Base-by-base conservation (phyloP, 2,113 vertebrate genomes). In the Cyanistes caeruleus region DNA sequence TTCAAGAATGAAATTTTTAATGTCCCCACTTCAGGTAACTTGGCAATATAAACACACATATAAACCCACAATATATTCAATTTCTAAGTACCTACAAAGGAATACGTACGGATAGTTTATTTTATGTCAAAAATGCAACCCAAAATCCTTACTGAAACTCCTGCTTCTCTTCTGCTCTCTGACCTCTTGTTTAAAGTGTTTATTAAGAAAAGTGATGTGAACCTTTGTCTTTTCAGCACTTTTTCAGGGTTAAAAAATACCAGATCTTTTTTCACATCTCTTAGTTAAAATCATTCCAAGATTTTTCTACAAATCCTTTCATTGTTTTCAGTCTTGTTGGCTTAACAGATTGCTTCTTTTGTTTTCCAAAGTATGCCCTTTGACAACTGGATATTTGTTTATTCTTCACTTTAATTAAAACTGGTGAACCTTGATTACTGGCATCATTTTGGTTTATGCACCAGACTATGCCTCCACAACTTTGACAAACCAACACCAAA, bases 351-450 rank as follows among this genome's bases (percentile, higher is more conserved):
- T 39, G 27, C 37, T 85, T 79, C 15, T 18, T 75, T 83, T 88
- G 8, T 16, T 88, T 95, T 88, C 39, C 48, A 89, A 73, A 96
- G 10, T 25, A 11, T 84, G 15, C 2, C 11, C 53, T 75, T 88
- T 83, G 27, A 79, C 55, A 87, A 46, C 5, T 39, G 53, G 16
- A 5, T 88, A 51, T 85, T 89, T 74, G 14, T 90, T 79, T 88
- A 58, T 92, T 94, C 55, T 10, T 77, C 44, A 56, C 11, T 92
- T 90, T 94, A 96, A 95, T 92, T 92, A 95, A 96, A 95, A 84
- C 55, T 35, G 11, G 19, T 58, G 51, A 91, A 73, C 25, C 43
- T 86, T 89, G 41, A 77, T 86, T 84, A 52, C n/a, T 84, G 33
- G 21, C 19, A 56, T 64, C 0, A 52, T 63, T 93, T 63, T 75